Percentiles rank a stretch among this genome's conserved stretches.
Conservation (phyloP, 2,113 vertebrate genomes). For the Morphnarchus princeps region DNA sequence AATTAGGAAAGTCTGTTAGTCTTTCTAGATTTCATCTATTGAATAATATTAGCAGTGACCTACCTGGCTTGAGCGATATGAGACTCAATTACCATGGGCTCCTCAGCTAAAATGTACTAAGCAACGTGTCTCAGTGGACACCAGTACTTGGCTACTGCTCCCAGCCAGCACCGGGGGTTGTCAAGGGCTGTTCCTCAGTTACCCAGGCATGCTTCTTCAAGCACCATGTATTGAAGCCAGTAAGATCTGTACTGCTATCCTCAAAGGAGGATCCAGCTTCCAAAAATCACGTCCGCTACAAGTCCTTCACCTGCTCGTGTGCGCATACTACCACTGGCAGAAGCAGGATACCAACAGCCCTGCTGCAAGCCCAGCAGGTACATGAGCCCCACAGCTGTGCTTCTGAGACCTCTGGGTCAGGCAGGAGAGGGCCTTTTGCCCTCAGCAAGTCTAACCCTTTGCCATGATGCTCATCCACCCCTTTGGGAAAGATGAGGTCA, state of each 20-base stretch:
- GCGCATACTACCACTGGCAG: background rate
- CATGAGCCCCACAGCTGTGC: fast-evolving
- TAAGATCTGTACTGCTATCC: background rate
- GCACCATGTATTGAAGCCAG: background rate
- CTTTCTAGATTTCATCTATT: background rate
- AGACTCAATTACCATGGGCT: background rate
- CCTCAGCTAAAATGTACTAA: background rate
- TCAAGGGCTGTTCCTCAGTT: background rate
- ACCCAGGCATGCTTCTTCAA: background rate
- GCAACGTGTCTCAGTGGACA: background rate
- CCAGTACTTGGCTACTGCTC: background rate
- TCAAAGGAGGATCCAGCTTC: background rate
- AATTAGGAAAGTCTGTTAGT: background rate
- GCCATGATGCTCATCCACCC: background rate
- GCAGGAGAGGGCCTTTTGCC: no score
- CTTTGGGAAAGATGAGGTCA: background rate
- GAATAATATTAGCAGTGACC: background rate
- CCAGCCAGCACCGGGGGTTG: background rate
- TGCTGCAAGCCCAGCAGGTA: background rate
- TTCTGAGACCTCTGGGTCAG: background rate
- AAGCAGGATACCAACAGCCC: background rate
- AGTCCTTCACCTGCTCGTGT: background rate
- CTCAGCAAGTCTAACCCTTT: background rate
- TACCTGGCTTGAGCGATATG: background rate
- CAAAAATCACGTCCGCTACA: background rate